Percentiles rank a stretch among this genome's conserved stretches.
phyloP scores from a whole-genome alignment of 2,113 vertebrate genomes.

The Cyprinodon brontotheroides region DNA sequence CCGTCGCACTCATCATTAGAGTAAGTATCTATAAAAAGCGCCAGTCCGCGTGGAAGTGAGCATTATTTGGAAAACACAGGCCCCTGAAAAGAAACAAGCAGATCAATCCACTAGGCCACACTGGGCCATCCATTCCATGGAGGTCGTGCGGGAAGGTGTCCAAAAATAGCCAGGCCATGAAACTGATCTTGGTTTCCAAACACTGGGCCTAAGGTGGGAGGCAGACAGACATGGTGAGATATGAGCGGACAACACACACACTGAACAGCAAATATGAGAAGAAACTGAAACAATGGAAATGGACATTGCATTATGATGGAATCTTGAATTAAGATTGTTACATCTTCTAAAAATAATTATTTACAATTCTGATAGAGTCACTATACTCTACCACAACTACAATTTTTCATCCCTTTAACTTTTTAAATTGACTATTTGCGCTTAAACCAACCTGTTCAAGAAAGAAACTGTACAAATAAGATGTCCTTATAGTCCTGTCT shows the following conservation, averaged over 20 bases:
- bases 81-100: conserved; percentile 81
- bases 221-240: conserved; percentile 73
- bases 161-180: conserved; percentile 81
- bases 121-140: conserved; percentile 84
- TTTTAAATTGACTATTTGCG: background rate
- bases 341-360: background rate
- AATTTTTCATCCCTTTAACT: background rate
- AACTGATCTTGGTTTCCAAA: conserved; percentile 83
- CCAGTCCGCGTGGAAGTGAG: conserved; percentile 93
- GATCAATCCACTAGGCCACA: conserved; percentile 43
- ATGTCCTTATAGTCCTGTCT: too few relatives aligned
- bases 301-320: conserved; percentile 1
- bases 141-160: conserved; percentile 85
- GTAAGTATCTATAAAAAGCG: conserved; percentile 95
- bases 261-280: conserved; percentile 11
- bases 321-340: background rate
- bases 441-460: too few relatives aligned
- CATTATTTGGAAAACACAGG: conserved; percentile 95
- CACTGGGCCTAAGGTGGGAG: conserved; percentile 78
- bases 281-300: background rate
- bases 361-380: background rate
- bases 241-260: conserved; percentile 40
- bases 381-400: background rate
- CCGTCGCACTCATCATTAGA: conserved; percentile 92
- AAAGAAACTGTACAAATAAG: too few relatives aligned